A percentile compares a stretch with the other conserved stretches of the same genome.
Conservation (phyloP, 2,888 invertebrate species). For the Stegana nigrithorax region DNA sequence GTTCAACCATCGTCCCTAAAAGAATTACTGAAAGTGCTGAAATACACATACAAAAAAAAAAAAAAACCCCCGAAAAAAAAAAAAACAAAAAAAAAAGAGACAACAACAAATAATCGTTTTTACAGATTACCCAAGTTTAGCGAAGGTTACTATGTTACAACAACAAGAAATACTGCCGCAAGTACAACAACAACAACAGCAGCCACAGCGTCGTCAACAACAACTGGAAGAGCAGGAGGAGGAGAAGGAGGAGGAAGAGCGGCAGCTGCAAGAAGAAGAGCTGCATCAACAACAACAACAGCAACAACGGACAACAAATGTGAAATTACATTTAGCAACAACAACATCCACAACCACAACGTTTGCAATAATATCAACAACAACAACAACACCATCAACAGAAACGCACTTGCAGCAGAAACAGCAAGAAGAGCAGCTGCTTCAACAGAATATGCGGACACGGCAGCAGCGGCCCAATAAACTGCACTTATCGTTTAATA, state of each 20-base stretch:
- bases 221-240: constrained; percentile 2
- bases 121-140: constrained; percentile 68
- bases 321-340: constrained; percentile 6
- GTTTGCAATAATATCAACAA: constrained; percentile 7
- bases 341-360: not conserved
- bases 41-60: too few relatives aligned
- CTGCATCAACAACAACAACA: not conserved
- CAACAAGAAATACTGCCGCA: constrained; percentile 20
- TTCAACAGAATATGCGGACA: too few relatives aligned
- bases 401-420: not conserved
- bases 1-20: too few relatives aligned
- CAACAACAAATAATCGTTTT: constrained; percentile 54
- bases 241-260: not conserved
- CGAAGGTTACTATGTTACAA: constrained; percentile 63
- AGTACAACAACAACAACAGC: constrained; percentile 25
- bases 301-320: not conserved
- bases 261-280: too few relatives aligned
- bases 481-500: too few relatives aligned
- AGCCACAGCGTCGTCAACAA: constrained; percentile 22
- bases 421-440: not conserved
- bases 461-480: not conserved
- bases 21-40: too few relatives aligned
- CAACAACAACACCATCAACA: constrained; percentile 8
- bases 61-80: constrained; percentile 16
- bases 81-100: constrained; percentile 25